These are phyloP conservation scores for Periophthalmus modestus DNA, from an alignment of 2,113 vertebrate genomes.

Conservation along the genomic window DNA sequence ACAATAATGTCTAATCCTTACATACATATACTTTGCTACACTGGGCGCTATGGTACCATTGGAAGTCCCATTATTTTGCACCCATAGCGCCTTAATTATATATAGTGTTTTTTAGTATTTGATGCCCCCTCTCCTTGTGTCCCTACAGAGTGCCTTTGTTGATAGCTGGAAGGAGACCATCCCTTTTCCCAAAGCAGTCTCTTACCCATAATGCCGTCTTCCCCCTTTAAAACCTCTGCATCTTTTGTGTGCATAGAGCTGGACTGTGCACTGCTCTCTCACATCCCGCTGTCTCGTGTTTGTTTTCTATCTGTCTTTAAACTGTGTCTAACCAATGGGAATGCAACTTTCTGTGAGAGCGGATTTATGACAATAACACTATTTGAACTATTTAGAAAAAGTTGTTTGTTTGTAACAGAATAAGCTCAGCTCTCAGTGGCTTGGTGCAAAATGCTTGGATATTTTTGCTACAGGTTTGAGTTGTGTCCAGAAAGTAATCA, in stretches of 20 bases:
- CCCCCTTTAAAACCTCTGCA: constrained; percentile 60
- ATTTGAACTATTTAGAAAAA: neutral
- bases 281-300: constrained; percentile 11
- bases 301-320: constrained; percentile 4
- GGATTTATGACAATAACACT: neutral
- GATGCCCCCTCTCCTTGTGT: constrained; percentile 80
- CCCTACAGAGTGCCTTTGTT: constrained; percentile 85
- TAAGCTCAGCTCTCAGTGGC: neutral
- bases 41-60: constrained; percentile 20
- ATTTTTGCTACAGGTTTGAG: neutral
- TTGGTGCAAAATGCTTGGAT: neutral
- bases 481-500: neutral
- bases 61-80: constrained; percentile 25
- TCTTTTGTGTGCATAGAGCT: constrained; percentile 73
- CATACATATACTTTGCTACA: constrained; percentile 1
- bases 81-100: constrained; percentile 20
- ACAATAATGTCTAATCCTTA: neutral
- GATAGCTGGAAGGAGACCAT: constrained; percentile 87
- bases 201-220: constrained; percentile 72
- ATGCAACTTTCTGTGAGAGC: neutral
- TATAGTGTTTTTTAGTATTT: constrained; percentile 53
- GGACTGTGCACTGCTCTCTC: constrained; percentile 65
- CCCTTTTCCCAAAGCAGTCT: constrained; percentile 85
- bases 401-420: neutral
- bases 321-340: neutral